Evolutionary conservation across 2,888 invertebrate genomes (phyloP), one percentile per base, ranked within the genome.

Genomic region (Acrocyrtus sp.): DNA sequence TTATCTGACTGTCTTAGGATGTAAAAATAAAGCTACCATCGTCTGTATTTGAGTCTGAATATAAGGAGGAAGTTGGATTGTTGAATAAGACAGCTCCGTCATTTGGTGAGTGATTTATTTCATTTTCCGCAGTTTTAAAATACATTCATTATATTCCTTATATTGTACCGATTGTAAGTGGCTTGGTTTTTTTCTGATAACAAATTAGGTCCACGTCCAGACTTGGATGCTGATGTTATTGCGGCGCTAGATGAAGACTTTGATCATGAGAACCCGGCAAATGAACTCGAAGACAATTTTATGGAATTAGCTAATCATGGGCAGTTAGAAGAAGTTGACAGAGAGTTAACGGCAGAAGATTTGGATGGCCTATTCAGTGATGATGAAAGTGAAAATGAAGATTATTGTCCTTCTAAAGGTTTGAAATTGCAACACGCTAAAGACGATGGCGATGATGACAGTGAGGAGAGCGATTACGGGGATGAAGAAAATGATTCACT

Each of bases 201-300:
- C n/a, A 19, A n/a, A 21, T 39, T 62, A 78, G 79, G 80, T n/a
- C 80, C 78, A 39, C 58, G 81, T 51, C 80, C 74, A 21, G 81
- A 96, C 83, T 86, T 95, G 85, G 98, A 98, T 84, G 95, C 96
- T 0, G 98, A 98, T 82, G 87, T 98, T 34, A 90, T 96, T 0
- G 96, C 95, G 4, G 96, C 95, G 0, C 86, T 98, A 84, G 97
- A 97, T 83, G 95, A 95, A 75, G 96, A 96, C 84, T 96, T 94
- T 84, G 90, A 96, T 83, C 94, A 88, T 82, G 89, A 91, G 1
- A 89, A 95, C 84, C 93, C 93, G 0, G 89, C 92, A 0, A 95
- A 95, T 85, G 84, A 90, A 78, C 85, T 98, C 3, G 97, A 97
- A 79, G 98, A 98, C 84, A 92, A 98, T 85, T 98, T 98, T 83